Conservation (phyloP, 2,797 vertebrate species). For the Periparus ater region DNA sequence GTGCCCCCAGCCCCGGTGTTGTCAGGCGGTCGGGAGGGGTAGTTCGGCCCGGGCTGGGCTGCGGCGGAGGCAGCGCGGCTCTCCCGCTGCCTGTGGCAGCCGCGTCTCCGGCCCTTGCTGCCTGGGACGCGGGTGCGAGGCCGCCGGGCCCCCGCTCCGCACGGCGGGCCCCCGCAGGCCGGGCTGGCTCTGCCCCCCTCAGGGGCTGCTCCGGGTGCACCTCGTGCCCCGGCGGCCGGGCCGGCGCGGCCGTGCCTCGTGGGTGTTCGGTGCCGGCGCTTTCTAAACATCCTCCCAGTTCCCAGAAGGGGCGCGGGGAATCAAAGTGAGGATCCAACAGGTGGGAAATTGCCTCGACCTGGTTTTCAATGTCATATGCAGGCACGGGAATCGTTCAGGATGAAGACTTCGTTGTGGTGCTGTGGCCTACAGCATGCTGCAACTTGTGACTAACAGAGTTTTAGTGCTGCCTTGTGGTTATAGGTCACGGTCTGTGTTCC, state of each 20-base stretch:
- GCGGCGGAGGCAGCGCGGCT: background rate
- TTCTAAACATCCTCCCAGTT: rapidly evolving
- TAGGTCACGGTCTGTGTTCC: background rate
- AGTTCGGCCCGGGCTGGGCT: background rate
- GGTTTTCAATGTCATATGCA: rapidly evolving
- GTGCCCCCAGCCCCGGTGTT: background rate
- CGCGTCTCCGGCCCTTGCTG: background rate
- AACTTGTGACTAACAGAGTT: background rate
- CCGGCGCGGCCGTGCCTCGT: background rate
- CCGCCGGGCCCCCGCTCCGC: background rate
- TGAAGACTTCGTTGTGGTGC: background rate
- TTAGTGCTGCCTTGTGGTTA: background rate
- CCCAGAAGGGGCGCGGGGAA: background rate
- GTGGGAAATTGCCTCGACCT: background rate
- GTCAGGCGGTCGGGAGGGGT: background rate
- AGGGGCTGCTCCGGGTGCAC: rapidly evolving
- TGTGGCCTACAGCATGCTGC: background rate
- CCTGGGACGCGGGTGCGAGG: background rate
- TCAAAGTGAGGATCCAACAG: background rate
- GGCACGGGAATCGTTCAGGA: rapidly evolving
- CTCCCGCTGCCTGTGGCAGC: background rate
- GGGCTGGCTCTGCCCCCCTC: background rate
- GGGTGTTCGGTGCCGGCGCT: background rate
- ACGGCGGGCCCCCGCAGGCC: background rate
- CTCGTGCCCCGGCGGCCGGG: background rate